phyloP scores from a whole-genome alignment of 30 jellyfish, hydroid and myxozoan genomes.

The Mastigias papua region DNA sequence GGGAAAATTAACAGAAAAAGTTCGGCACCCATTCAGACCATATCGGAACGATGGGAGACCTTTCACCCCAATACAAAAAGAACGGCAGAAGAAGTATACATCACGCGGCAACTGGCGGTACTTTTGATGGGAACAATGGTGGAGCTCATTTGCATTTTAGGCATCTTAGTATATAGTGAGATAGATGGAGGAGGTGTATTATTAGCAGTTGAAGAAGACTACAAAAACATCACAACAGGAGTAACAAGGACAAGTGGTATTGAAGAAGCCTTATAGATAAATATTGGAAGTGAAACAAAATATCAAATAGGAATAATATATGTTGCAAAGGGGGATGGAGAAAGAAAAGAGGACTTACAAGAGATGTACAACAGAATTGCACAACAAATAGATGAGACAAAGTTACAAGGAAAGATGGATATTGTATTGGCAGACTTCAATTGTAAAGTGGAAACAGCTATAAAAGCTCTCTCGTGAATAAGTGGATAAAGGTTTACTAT shows the following conservation, averaged over 20 bases:
- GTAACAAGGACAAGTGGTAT: constrained; percentile 2
- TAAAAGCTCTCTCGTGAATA: too few species aligned
- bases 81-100: too few species aligned
- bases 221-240: neutral
- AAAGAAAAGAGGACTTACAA: neutral
- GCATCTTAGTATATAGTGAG: too few species aligned
- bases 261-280: constrained; percentile 40
- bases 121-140: too few species aligned
- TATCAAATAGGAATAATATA: constrained; percentile 33
- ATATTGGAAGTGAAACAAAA: constrained; percentile 27
- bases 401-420: constrained; percentile 1
- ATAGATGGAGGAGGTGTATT: constrained; percentile 35
- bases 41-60: too few species aligned
- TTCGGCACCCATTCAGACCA: too few species aligned
- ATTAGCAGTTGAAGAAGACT: constrained; percentile 15
- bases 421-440: constrained; percentile 51
- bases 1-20: too few species aligned
- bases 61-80: too few species aligned
- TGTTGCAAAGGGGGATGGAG: constrained; percentile 49
- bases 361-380: constrained; percentile 26
- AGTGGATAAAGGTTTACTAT: too few species aligned
- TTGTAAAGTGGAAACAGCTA: constrained; percentile 3
- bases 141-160: too few species aligned
- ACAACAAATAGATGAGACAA: constrained; percentile 8
- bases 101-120: too few species aligned